Evolutionary conservation across 1,140 invertebrate genomes (phyloP), one percentile per base, ranked within the genome.

Genomic region (Temnothorax longispinosus): DNA sequence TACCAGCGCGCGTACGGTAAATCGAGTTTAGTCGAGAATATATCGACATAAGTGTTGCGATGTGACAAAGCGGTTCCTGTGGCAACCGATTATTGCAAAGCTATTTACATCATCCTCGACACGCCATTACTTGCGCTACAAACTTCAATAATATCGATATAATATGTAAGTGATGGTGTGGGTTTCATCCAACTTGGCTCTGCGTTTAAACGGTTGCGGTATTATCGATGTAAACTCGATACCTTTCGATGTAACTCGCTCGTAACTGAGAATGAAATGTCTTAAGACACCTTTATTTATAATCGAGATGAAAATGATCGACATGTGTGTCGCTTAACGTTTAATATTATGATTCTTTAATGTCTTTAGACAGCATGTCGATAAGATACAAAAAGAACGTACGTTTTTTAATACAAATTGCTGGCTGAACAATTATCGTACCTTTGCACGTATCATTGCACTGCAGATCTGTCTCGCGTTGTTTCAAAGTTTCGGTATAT

Each of bases 141-240:
- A 84, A 84, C 80, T 84, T 84, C 80, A 84, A 75, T 84, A 84
- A 84, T 84, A 84, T 84, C 80, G 41, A 41, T 84, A 84, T 84
- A 84, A 84, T 84, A 75, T 71, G 41, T 84, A 84, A 84, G 69
- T 84, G 10, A 74, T 75, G 41, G 69, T 74, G 69, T 74, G 18
- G 80, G 69, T 84, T 75, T 84, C 80, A 84, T 84, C 80, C 56
- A 84, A 84, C 80, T 84, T 84, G 69, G 27, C 54, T 58, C 3
- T 15, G 18, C 54, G 18, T 58, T 74, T 82, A 84, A 84, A 84
- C 80, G 69, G 54, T 15, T 75, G 80, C 18, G 80, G 80, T 60
- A 50, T 84, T 75, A 84, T 84, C 69, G 54, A 47, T 60, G 32
- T 35, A 64, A 84, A 74, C 32, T 44, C 80, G n/a, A 47, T 84